Evolutionary conservation across 2,113 vertebrate species (phyloP).

Genomic region (Diadophis punctatus): DNA sequence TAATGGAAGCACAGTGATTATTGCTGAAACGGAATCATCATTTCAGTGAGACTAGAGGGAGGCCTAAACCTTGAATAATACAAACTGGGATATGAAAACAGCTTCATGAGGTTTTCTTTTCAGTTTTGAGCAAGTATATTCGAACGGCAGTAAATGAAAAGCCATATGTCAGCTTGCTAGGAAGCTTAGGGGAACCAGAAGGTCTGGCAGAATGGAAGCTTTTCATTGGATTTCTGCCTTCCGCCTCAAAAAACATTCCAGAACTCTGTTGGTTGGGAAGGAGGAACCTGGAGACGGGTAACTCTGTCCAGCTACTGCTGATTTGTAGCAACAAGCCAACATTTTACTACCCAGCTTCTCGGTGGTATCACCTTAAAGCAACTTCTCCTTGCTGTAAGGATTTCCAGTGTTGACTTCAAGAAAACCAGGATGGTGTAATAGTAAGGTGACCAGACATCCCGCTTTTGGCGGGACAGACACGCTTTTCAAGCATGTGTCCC

Average conservation of each 20-base stretch:
- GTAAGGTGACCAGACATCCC: too few species aligned
- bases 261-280: neutral
- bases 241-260: neutral
- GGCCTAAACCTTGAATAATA: neutral
- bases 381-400: neutral
- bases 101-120: neutral
- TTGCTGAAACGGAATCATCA: neutral
- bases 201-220: neutral
- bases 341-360: neutral
- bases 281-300: neutral
- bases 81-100: neutral
- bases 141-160: neutral
- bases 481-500: too few species aligned
- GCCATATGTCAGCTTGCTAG: neutral
- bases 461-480: too few species aligned
- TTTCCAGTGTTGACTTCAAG: neutral
- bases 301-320: neutral
- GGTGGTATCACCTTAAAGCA: neutral
- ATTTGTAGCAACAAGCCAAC: neutral
- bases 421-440: neutral
- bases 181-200: neutral
- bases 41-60: neutral
- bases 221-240: neutral
- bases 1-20: neutral
- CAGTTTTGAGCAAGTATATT: neutral